A percentile compares a stretch with the other conserved stretches of the same genome.
Conservation (phyloP, 1,140 invertebrate species). For the Camponotus pennsylvanicus region DNA sequence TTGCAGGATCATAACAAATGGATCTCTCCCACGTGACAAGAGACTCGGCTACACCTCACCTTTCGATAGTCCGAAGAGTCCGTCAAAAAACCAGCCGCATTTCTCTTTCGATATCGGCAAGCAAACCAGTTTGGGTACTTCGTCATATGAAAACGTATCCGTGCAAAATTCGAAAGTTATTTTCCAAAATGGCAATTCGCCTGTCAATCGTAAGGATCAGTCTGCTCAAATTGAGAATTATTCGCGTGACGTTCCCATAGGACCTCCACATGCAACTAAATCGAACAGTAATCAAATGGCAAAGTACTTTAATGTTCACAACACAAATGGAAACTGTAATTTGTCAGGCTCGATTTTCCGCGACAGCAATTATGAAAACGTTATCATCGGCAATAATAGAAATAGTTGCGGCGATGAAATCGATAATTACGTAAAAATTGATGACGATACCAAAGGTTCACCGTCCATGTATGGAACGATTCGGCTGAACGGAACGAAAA, state of each 20-base stretch:
- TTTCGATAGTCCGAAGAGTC: slow-evolving; percentile 83
- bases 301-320: slow-evolving; percentile 74
- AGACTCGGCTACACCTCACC: slow-evolving; percentile 86
- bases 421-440: not conserved
- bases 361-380: slow-evolving; percentile 80
- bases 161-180: slow-evolving; percentile 71
- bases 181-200: slow-evolving; percentile 68
- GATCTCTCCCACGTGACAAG: slow-evolving; percentile 93
- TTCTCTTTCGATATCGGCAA: slow-evolving; percentile 80
- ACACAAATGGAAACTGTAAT: slow-evolving; percentile 59
- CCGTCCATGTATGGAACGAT: slow-evolving; percentile 73
- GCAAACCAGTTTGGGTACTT: slow-evolving; percentile 65
- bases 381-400: slow-evolving; percentile 66
- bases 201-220: slow-evolving; percentile 39
- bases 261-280: slow-evolving; percentile 53
- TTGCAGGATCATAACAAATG: slow-evolving; percentile 95
- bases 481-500: slow-evolving; percentile 72
- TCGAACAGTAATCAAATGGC: slow-evolving; percentile 77
- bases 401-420: slow-evolving; percentile 27
- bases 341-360: slow-evolving; percentile 77
- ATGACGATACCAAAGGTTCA: slow-evolving; percentile 48
- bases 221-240: slow-evolving; percentile 43
- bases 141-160: slow-evolving; percentile 71
- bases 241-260: slow-evolving; percentile 31
- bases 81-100: slow-evolving; percentile 75